phyloP scores from a whole-genome alignment of 2,888 invertebrate genomes.

The Pantelozetes paolii region DNA sequence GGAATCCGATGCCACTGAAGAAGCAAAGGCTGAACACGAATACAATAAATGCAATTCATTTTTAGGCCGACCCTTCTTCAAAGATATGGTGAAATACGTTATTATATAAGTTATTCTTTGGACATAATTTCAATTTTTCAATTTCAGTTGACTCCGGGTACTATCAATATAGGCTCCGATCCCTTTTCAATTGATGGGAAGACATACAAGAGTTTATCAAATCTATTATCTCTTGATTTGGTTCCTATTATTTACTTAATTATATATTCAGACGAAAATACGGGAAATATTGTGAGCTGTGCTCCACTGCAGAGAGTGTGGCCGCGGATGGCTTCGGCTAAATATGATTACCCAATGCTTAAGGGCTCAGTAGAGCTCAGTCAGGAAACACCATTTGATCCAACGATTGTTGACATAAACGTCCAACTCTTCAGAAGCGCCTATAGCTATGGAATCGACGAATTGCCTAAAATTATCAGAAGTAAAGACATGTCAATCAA shows the following conservation, averaged over 20 bases:
- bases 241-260: slow-evolving; percentile 64
- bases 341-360: slow-evolving; percentile 44
- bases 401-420: slow-evolving; percentile 56
- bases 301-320: slow-evolving; percentile 43
- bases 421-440: slow-evolving; percentile 47
- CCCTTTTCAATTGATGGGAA: slow-evolving; percentile 44
- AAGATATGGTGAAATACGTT: slow-evolving; percentile 16
- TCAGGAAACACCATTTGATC: slow-evolving; percentile 48
- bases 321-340: slow-evolving; percentile 46
- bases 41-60: slow-evolving; percentile 43
- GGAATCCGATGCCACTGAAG: slow-evolving; percentile 40
- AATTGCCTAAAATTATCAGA: slow-evolving; percentile 46
- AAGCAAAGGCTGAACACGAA: slow-evolving; percentile 43
- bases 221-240: slow-evolving; percentile 62
- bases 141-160: slow-evolving; percentile 14
- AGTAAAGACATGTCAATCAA: slow-evolving; percentile 43
- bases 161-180: slow-evolving; percentile 21
- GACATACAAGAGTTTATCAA: slow-evolving; percentile 53
- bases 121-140: neutral
- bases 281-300: slow-evolving; percentile 49
- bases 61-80: slow-evolving; percentile 23
- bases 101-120: neutral
- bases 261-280: slow-evolving; percentile 69
- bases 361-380: slow-evolving; percentile 46
- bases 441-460: slow-evolving; percentile 48